Base-by-base conservation (phyloP, 2,797 vertebrate genomes). In the Sus cebifrons region DNA sequence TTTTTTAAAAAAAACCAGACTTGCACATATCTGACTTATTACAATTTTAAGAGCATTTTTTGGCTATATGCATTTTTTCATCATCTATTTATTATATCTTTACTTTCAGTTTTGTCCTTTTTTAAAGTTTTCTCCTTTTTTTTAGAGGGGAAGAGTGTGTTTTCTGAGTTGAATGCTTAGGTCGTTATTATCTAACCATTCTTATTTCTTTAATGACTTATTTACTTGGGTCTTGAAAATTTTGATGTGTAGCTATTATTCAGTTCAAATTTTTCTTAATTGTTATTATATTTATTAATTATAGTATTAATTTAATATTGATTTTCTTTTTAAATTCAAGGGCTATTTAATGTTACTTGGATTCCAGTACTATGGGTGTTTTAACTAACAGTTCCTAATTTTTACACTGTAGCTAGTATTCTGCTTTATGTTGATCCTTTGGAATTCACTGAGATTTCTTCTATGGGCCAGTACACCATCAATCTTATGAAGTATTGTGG, bases 11-110 rank as follows among this genome's bases (percentile, higher is more conserved):
- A 91, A 60, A 58, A 58, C 56, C 32, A 67, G 18, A 75, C 32
- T 92, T 84, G 27, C n/a, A 75, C 49, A 54, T n/a, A 65, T 85
- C 23, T 85, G 70, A 85, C 54, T 58, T 78, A 21, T 73, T 83
- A 84, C 40, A 65, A 65, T 75, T 92, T 75, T 75, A 56, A 84
- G 32, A 75, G 14, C 10, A 65, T 65, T 25, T 92, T 92, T 84
- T 84, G 79, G 32, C 58, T 75, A 36, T 56, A 75, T 84, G 18
- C 13, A 74, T 84, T 92, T 84, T 65, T 23, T 32, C 54, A 84
- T 32, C n/a, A 70, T 86, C 71, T 65, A 25, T 92, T 65, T 65
- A 23, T 58, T 84, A 27, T 4, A 23, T 5, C 70, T 67, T 65
- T 65, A 56, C 44, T 56, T 74, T 65, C 32, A 75, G 25, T 44